Conservation (phyloP, 2,113 vertebrate species). For the Rhynchomys soricoides region DNA sequence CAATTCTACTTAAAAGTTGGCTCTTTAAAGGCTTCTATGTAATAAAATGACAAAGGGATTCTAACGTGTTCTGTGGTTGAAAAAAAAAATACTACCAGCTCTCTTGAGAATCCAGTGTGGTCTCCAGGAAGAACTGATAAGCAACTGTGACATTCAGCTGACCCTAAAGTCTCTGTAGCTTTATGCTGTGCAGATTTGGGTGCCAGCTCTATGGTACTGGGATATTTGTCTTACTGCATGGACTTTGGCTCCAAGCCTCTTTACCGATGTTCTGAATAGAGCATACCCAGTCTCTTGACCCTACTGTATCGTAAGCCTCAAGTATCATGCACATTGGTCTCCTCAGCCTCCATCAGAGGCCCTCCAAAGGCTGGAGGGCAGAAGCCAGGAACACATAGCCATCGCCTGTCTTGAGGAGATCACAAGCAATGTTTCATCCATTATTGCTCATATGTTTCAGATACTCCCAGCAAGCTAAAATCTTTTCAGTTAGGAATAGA, state of each 20-base stretch:
- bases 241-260: background rate
- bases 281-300: background rate
- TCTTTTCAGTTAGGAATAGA: background rate
- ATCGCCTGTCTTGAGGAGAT: background rate
- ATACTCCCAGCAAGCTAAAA: conserved; percentile 14
- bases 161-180: background rate
- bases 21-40: background rate
- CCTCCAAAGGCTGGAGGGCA: background rate
- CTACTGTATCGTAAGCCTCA: background rate
- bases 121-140: background rate
- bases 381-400: background rate
- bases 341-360: background rate
- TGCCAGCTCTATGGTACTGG: background rate
- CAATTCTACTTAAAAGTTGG: background rate
- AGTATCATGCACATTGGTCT: background rate
- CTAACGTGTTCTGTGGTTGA: conserved; percentile 1
- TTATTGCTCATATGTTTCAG: background rate
- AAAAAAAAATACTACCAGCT: background rate
- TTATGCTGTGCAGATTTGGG: background rate
- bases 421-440: background rate
- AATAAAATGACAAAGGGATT: background rate
- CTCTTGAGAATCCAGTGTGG: background rate
- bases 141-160: background rate
- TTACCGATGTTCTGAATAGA: background rate
- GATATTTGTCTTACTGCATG: background rate